Percentiles rank a stretch among this genome's conserved stretches.
Conservation (phyloP, 2,888 invertebrate genomes). For the Lepidochitona cinerea region DNA sequence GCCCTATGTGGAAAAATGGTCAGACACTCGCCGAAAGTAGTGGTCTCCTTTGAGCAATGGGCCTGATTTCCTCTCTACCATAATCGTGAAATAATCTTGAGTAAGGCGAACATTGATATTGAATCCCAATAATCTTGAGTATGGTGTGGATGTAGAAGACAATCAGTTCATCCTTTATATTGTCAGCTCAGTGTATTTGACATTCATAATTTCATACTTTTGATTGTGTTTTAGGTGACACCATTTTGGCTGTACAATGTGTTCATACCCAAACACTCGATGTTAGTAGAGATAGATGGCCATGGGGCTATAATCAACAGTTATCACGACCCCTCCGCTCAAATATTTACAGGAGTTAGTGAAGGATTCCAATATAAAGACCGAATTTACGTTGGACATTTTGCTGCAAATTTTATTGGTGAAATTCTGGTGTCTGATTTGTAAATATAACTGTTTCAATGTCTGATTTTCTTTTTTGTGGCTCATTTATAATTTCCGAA, state of each 20-base stretch:
- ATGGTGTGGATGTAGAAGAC: no score
- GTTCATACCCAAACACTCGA: constrained; percentile 48
- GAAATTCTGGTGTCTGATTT: not conserved
- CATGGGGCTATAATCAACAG: constrained; percentile 42
- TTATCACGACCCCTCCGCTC: constrained; percentile 49
- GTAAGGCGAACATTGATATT: no score
- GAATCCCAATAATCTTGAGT: no score
- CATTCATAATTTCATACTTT: not conserved
- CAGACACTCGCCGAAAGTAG: no score
- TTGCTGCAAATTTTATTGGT: constrained; percentile 43
- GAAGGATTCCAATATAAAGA: constrained; percentile 46
- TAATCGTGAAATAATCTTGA: no score
- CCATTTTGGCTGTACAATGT: constrained; percentile 44
- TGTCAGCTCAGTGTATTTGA: not conserved
- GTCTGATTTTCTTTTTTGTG: no score
- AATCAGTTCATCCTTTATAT: no score
- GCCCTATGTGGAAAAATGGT: no score
- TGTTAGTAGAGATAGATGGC: constrained; percentile 41
- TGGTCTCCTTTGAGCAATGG: no score
- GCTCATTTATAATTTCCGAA: no score
- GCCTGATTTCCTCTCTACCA: no score
- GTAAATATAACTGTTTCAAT: no score
- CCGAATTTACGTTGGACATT: constrained; percentile 48
- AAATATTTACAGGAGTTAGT: constrained; percentile 38
- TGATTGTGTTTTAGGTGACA: constrained; percentile 36